These are phyloP conservation scores for Zophobas morio DNA, from an alignment of 1,140 invertebrate species.

Conservation along the genomic window DNA sequence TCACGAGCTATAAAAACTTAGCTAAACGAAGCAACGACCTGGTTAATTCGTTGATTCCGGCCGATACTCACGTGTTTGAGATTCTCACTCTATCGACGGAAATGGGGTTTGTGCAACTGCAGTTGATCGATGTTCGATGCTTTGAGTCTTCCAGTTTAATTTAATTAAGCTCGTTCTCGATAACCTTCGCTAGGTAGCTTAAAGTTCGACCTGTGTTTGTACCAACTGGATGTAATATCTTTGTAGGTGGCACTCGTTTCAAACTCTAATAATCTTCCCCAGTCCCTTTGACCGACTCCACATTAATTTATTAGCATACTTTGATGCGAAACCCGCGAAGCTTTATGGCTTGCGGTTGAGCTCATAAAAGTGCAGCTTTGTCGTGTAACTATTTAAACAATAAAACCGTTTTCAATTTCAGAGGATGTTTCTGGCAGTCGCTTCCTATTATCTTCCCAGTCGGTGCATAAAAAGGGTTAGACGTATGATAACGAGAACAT, in stretches of 20 bases:
- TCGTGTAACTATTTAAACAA: not conserved
- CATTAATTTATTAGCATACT: conserved; percentile 9
- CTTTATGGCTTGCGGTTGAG: conserved; percentile 2
- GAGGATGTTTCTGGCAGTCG: not conserved
- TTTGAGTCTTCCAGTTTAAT: conserved; percentile 30
- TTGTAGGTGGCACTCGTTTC: too few relatives aligned
- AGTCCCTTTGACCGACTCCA: not conserved
- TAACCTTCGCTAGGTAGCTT: conserved; percentile 14
- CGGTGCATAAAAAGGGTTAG: conserved; percentile 21
- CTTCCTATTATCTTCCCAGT: not conserved
- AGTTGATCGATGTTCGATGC: conserved; percentile 37
- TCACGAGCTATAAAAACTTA: conserved; percentile 20
- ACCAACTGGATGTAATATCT: too few relatives aligned
- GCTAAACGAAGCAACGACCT: not conserved
- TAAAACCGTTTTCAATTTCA: conserved; percentile 5
- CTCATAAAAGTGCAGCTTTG: not conserved
- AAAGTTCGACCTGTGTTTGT: not conserved
- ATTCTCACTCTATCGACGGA: not conserved
- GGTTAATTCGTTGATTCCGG: conserved; percentile 10
- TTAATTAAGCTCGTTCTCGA: conserved; percentile 13
- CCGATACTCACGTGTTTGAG: too few relatives aligned
- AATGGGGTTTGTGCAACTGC: conserved; percentile 15
- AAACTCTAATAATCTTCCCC: not conserved
- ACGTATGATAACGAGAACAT: conserved; percentile 38
- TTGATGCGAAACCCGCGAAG: conserved; percentile 5